Evolutionary conservation across 2,797 vertebrate species (phyloP).

Genomic region (Diglossa cyanea): DNA sequence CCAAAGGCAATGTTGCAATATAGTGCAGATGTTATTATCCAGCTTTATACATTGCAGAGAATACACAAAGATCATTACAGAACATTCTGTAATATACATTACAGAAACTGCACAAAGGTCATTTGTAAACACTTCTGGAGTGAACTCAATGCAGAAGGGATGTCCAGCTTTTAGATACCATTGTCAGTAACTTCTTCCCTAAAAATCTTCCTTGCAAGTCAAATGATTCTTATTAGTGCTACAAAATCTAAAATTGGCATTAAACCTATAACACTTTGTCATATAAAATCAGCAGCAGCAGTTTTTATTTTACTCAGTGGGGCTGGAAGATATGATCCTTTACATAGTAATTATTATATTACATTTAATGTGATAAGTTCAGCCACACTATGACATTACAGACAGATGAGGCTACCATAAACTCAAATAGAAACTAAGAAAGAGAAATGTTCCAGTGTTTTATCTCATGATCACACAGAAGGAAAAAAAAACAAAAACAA

Average conservation of each 20-base stretch:
- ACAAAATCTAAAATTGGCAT: background rate
- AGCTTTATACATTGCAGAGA: background rate
- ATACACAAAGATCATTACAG: background rate
- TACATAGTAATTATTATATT: background rate
- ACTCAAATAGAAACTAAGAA: background rate
- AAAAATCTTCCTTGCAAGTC: background rate
- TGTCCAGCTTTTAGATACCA: background rate
- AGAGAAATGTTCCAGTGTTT: background rate
- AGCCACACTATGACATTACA: rapidly evolving
- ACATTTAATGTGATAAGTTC: background rate
- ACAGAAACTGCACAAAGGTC: background rate
- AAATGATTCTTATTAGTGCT: background rate
- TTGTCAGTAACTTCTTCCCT: background rate
- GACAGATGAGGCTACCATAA: background rate
- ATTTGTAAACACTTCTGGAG: background rate
- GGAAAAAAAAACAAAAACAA: background rate
- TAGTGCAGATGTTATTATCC: background rate
- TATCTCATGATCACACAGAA: background rate
- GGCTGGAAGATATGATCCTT: background rate
- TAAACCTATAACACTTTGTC: background rate
- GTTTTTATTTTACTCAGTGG: background rate
- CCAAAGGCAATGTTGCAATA: background rate
- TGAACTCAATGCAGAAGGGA: background rate
- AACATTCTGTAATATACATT: too few species aligned
- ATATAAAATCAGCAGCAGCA: background rate